Evolutionary conservation across 2,888 invertebrate species (phyloP).

Genomic region (Eupithecia exiguata): DNA sequence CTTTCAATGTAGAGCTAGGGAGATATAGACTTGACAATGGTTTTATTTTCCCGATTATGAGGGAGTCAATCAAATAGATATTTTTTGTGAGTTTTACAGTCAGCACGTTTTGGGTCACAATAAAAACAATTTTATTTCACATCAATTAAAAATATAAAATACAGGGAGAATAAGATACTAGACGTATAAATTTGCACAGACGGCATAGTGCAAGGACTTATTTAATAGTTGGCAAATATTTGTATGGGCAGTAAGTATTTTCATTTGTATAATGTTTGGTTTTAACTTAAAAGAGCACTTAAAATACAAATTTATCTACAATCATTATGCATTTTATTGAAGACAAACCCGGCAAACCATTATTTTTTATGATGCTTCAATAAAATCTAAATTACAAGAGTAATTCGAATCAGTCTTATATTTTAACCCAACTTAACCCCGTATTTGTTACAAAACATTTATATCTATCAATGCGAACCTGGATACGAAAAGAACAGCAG

Average conservation of each 20-base stretch:
- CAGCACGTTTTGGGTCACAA: not conserved
- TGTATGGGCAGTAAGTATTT: not conserved
- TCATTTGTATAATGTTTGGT: not conserved
- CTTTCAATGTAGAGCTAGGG: conserved; percentile 21
- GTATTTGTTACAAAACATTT: not conserved
- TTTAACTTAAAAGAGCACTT: not conserved
- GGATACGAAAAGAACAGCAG: too few relatives aligned
- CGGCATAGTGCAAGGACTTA: too few relatives aligned
- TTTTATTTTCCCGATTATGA: not conserved
- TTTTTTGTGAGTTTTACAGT: not conserved
- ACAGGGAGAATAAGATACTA: too few relatives aligned
- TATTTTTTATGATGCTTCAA: not conserved
- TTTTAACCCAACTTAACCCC: not conserved
- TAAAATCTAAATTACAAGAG: not conserved
- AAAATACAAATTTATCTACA: not conserved
- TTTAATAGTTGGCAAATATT: not conserved
- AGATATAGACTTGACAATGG: conserved; percentile 18
- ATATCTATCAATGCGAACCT: not conserved
- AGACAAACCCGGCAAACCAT: not conserved
- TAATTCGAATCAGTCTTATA: not conserved
- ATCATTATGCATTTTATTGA: not conserved
- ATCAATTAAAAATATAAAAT: too few relatives aligned
- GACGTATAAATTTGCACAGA: too few relatives aligned
- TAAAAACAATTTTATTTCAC: too few relatives aligned
- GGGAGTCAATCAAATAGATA: not conserved